phyloP scores from a whole-genome alignment of 2,888 invertebrate genomes.

The Lepidochitona cinerea region DNA sequence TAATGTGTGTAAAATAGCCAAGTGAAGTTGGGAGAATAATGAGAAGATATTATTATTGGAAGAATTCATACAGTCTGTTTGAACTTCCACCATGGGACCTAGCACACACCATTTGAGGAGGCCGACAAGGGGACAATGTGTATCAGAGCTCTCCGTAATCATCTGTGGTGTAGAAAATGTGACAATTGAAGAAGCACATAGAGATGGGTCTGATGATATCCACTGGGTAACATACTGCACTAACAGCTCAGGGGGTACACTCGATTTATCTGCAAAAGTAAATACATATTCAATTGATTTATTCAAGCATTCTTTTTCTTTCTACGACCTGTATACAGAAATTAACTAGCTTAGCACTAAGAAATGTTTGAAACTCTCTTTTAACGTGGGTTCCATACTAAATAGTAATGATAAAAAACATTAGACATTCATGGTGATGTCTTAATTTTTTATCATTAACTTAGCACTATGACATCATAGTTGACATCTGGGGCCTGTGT shows the following conservation, averaged over 20 bases:
- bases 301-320: too few species aligned
- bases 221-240: constrained; percentile 58
- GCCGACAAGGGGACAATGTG: constrained; percentile 45
- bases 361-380: too few species aligned
- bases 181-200: constrained; percentile 58
- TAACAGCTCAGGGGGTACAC: constrained; percentile 45
- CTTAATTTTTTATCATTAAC: too few species aligned
- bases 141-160: neutral
- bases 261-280: constrained; percentile 42
- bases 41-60: constrained; percentile 9
- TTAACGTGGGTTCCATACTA: too few species aligned
- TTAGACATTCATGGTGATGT: too few species aligned
- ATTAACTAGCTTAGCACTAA: too few species aligned
- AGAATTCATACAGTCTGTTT: constrained; percentile 21
- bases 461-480: too few species aligned
- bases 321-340: too few species aligned
- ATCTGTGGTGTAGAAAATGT: neutral
- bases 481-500: too few species aligned
- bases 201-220: constrained; percentile 56
- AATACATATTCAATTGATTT: too few species aligned
- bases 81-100: constrained; percentile 33
- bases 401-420: too few species aligned
- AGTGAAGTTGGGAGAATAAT: neutral
- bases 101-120: constrained; percentile 62
- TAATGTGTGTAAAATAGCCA: neutral